Conservation (phyloP, 1,140 invertebrate genomes). For the Neodiprion lecontei region DNA sequence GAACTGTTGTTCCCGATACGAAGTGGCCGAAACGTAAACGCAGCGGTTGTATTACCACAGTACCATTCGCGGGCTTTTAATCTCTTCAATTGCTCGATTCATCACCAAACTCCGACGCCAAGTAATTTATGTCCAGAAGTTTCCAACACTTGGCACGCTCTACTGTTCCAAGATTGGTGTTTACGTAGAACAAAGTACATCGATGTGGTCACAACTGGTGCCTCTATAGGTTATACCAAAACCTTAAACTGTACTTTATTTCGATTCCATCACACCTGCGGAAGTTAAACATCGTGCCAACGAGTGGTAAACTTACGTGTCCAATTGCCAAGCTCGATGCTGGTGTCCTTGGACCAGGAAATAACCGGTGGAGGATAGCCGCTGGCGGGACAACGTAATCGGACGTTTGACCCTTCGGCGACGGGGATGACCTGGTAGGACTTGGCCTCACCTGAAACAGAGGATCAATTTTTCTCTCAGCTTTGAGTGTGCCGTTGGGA, state of each 20-base stretch:
- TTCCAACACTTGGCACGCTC: too few species aligned
- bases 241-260: background rate
- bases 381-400: conserved; percentile 77
- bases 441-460: conserved; percentile 41
- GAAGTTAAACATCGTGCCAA: background rate
- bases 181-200: too few species aligned
- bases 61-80: too few species aligned
- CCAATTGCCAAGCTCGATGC: conserved; percentile 70
- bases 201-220: too few species aligned
- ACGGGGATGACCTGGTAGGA: conserved; percentile 64
- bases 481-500: background rate
- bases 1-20: too few species aligned
- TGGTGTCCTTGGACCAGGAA: conserved; percentile 78
- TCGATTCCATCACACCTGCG: background rate
- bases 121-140: too few species aligned
- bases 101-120: too few species aligned
- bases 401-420: conserved; percentile 76
- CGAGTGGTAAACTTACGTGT: conserved; percentile 56
- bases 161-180: too few species aligned
- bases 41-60: too few species aligned
- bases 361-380: conserved; percentile 78
- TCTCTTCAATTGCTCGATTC: too few species aligned
- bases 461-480: background rate
- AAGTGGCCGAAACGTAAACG: too few species aligned
- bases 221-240: background rate